A percentile compares a stretch with the other conserved stretches of the same genome.
Conservation (phyloP, 2,797 vertebrate genomes). For the Paratrypauchen microcephalus region DNA sequence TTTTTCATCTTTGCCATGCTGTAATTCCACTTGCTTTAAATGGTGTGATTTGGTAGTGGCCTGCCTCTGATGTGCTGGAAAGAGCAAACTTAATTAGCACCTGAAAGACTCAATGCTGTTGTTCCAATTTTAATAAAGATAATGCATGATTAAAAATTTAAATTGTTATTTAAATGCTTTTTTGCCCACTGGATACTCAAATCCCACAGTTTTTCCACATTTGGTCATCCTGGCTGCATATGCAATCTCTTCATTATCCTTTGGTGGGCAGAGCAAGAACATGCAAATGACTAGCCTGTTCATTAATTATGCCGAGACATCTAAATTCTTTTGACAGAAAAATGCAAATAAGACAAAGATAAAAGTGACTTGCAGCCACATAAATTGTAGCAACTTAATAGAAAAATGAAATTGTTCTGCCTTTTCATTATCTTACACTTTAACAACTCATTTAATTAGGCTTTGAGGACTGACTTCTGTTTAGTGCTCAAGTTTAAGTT, state of each 20-base stretch:
- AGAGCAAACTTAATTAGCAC: conserved; percentile 69
- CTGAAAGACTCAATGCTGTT: conserved; percentile 58
- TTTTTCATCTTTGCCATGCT: conserved; percentile 57
- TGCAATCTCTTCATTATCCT: conserved; percentile 51
- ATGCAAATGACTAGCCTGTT: conserved; percentile 79
- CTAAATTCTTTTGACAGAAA: conserved; percentile 81
- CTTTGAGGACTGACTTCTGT: conserved; percentile 34
- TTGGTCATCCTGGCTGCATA: conserved; percentile 44
- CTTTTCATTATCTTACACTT: conserved; percentile 30
- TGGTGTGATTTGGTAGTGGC: conserved; percentile 63
- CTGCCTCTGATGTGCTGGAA: conserved; percentile 65
- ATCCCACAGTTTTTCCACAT: conserved; percentile 58
- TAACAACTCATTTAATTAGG: conserved; percentile 52
- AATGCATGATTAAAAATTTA: conserved; percentile 10
- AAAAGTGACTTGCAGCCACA: conserved; percentile 78
- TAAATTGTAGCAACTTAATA: conserved; percentile 44
- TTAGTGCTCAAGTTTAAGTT: conserved; percentile 24
- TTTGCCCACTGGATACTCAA: conserved; percentile 1
- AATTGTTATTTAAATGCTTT: neutral
- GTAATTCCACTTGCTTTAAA: conserved; percentile 65
- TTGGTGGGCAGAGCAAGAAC: conserved; percentile 57
- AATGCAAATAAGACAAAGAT: conserved; percentile 81
- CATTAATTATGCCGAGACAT: conserved; percentile 87
- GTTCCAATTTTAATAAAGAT: conserved; percentile 52
- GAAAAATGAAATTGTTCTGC: conserved; percentile 48